Base-by-base conservation (phyloP, 2,888 invertebrate genomes). In the Caenorhabditis doughertyi region DNA sequence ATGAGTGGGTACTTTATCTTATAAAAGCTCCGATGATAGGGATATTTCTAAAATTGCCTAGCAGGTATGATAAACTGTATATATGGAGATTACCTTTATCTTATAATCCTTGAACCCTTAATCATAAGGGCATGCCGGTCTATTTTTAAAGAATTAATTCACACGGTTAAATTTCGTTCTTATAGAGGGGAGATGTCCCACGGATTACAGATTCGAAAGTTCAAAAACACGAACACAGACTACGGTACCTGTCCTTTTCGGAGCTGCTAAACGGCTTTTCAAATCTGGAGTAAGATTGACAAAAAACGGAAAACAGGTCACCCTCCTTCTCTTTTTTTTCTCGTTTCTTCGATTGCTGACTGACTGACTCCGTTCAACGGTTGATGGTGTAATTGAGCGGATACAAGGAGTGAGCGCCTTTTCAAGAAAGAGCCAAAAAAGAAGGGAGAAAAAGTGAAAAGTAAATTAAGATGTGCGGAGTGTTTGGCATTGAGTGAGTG, bases 341-440 rank as follows among this genome's bases (percentile, higher is more conserved):
- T n/a, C n/a, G n/a, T n/a, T n/a, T n/a, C n/a, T n/a, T n/a, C 27
- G 39, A 53, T 25, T 53, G 56, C 29, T 56, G 47, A 29, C 56
- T 55, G 65, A 49, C 44, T 56, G 44, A 32, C 65, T 39, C 49
- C 70, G n/a, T 55, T 49, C 51, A 23, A 27, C 25, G 53, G 62
- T 21, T 77, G 77, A 77, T 35, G 62, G 77, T 77, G 77, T 77
- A 77, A 79, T 79, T 79, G 79, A 56, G 79, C 64, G 79, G 71
- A 71, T 70, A 70, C 68, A 64, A 56, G 62, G 42, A 35, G 51
- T 7, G 35, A 23, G 42, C 44, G 7, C 16, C 0, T 51, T 65
- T 65, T 49, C 29, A 49, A 39, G 65, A 49, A 64, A 44, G 42
- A 60, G 73, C 49, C 25, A 56, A 35, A 51, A 67, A 56, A 49